phyloP scores from a whole-genome alignment of 2,888 invertebrate species.

The Lasioglossum zephyrum region DNA sequence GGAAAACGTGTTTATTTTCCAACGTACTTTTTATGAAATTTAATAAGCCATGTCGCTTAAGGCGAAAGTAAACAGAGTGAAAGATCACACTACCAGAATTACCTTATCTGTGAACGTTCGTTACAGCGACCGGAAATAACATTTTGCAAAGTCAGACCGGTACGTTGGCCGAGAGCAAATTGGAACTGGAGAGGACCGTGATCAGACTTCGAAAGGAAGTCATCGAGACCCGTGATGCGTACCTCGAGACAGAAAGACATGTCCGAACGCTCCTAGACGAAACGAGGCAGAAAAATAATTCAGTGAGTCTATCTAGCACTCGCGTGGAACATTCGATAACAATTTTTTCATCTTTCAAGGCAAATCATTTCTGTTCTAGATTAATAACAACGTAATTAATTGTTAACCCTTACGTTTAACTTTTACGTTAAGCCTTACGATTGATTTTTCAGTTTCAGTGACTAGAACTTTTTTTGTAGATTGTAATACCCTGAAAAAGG shows the following conservation, averaged over 20 bases:
- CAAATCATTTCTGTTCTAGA: neutral
- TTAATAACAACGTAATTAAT: neutral
- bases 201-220: slow-evolving; percentile 53
- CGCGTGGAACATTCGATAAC: neutral
- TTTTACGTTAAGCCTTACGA: too few species aligned
- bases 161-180: slow-evolving; percentile 67
- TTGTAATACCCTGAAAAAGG: too few species aligned
- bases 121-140: slow-evolving; percentile 64
- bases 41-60: neutral
- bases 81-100: slow-evolving; percentile 9
- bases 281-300: slow-evolving; percentile 50
- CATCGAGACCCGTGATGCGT: slow-evolving; percentile 39
- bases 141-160: slow-evolving; percentile 66
- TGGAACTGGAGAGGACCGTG: slow-evolving; percentile 62
- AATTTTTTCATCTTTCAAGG: neutral
- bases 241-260: slow-evolving; percentile 44
- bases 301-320: slow-evolving; percentile 44
- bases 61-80: neutral
- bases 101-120: slow-evolving; percentile 48
- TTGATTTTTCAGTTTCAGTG: too few species aligned
- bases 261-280: slow-evolving; percentile 39
- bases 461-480: too few species aligned
- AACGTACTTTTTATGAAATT: neutral
- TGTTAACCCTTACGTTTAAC: neutral
- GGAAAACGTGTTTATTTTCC: neutral